Evolutionary conservation across 2,113 vertebrate species (phyloP).

Genomic region (Lophotis ruficrista): DNA sequence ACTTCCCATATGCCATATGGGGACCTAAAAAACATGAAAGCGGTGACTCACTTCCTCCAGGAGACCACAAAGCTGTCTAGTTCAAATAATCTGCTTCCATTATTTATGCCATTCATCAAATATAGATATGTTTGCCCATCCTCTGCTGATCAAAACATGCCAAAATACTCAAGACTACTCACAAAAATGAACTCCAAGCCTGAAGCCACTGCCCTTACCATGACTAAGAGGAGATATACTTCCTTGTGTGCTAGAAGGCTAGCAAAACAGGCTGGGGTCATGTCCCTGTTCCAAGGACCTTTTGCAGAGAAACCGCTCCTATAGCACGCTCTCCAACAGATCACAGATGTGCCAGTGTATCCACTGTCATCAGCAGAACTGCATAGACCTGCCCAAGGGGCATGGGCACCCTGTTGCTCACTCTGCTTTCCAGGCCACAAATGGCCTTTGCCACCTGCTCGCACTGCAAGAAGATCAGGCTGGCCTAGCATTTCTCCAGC

Average conservation of each 20-base stretch:
- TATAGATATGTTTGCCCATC: background rate
- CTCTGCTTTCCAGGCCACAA: background rate
- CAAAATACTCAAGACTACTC: background rate
- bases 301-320: background rate
- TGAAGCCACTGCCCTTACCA: background rate
- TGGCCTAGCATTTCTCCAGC: background rate
- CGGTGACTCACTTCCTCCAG: background rate
- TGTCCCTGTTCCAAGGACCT: background rate
- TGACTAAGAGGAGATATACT: background rate
- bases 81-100: background rate
- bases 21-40: background rate
- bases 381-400: background rate
- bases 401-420: background rate
- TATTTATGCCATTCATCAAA: background rate
- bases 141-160: background rate
- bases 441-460: background rate
- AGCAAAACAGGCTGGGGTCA: background rate
- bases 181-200: background rate
- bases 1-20: background rate
- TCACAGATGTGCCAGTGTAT: background rate
- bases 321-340: accelerated
- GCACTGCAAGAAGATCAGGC: accelerated
- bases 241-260: background rate
- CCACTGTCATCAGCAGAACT: background rate
- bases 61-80: background rate